phyloP scores from a whole-genome alignment of 2,113 vertebrate genomes.

The Phainopepla nitens region DNA sequence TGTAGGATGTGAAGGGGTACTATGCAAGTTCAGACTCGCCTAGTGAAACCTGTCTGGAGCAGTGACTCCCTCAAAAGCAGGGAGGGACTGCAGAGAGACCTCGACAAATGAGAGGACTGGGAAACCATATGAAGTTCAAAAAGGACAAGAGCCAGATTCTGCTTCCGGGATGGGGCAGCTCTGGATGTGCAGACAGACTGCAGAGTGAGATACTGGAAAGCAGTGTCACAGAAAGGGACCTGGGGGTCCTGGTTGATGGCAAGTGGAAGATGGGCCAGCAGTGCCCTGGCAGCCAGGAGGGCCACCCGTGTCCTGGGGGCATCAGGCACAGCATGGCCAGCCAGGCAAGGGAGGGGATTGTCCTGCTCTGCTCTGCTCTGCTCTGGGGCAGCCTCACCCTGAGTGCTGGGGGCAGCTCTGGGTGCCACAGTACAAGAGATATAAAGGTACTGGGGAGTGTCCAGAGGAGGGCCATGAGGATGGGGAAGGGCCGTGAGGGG shows the following conservation, averaged over 20 bases:
- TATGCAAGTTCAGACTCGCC: background rate
- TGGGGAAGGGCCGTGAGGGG: background rate
- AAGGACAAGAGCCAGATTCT: background rate
- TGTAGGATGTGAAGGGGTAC: background rate
- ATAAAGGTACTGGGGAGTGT: background rate
- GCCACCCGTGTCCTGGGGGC: fast-evolving
- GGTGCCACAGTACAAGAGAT: background rate
- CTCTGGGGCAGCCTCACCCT: background rate
- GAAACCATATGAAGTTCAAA: background rate
- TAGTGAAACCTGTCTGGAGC: background rate
- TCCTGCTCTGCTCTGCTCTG: background rate
- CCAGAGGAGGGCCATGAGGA: background rate
- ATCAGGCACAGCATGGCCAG: background rate
- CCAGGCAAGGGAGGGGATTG: background rate
- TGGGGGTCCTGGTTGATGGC: fast-evolving
- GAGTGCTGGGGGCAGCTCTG: background rate
- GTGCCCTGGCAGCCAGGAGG: background rate
- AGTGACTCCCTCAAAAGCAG: background rate
- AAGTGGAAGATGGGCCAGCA: fast-evolving
- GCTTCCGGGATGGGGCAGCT: background rate
- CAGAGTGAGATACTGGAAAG: background rate
- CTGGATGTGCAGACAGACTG: too few relatives aligned
- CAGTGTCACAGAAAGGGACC: fast-evolving
- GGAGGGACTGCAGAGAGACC: background rate
- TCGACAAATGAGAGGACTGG: background rate